Evolutionary conservation across 2,888 invertebrate species (phyloP).

Genomic region (Quadroppia sp.): DNA sequence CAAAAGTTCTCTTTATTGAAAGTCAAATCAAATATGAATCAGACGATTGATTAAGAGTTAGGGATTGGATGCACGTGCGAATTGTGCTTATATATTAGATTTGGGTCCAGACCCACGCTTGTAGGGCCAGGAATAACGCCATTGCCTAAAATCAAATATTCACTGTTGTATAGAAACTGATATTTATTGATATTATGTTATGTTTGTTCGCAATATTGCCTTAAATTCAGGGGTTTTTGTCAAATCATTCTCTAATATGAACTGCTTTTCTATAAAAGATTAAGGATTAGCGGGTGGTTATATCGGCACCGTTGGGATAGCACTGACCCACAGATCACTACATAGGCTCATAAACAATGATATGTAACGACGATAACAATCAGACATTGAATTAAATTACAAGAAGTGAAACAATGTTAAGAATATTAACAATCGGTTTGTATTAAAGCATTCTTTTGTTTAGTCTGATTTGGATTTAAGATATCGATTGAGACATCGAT

Average conservation of each 20-base stretch:
- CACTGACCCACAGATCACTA: no score
- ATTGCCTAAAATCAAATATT: slow-evolving; percentile 10
- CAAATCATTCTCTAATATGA: slow-evolving; percentile 8
- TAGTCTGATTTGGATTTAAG: background rate
- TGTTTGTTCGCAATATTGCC: slow-evolving; percentile 8
- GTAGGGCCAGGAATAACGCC: background rate
- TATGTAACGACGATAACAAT: no score
- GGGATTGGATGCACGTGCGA: background rate
- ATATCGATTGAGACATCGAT: background rate
- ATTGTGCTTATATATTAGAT: background rate
- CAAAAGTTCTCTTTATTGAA: background rate
- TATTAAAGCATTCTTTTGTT: no score
- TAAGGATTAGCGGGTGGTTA: slow-evolving; percentile 6
- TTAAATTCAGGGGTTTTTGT: background rate
- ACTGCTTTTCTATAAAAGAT: slow-evolving; percentile 9
- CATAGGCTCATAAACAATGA: no score
- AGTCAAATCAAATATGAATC: slow-evolving; percentile 14
- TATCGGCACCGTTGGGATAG: background rate
- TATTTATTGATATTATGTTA: slow-evolving; percentile 8
- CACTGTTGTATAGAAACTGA: background rate
- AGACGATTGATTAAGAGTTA: slow-evolving; percentile 18
- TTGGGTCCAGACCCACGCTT: background rate
- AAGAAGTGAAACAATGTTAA: no score
- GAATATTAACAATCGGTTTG: no score
- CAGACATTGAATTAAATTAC: no score